A percentile compares a stretch with the other conserved stretches of the same genome.
phyloP scores from a whole-genome alignment of 2,797 vertebrate genomes.

The Macrochelys suwanniensis region DNA sequence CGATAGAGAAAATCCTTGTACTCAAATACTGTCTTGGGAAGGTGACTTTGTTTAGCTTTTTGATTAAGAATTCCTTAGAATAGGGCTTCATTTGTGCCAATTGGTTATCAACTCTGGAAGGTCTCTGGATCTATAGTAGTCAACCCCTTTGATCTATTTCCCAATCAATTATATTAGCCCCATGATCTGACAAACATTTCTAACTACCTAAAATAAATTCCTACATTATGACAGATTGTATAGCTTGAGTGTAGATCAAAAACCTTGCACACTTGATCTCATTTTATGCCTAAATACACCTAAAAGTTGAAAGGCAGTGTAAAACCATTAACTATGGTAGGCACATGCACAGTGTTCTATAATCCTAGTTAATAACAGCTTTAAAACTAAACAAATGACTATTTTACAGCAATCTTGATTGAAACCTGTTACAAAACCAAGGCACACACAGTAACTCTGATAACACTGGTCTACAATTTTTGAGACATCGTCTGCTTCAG shows the following conservation, averaged over 20 bases:
- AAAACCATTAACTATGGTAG: background rate
- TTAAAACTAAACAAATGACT: too few species aligned
- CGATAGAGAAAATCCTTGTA: background rate
- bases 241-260: background rate
- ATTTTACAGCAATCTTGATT: background rate
- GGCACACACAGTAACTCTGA: background rate
- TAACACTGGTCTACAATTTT: too few species aligned
- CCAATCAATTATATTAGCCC: background rate
- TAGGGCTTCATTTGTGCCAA: background rate
- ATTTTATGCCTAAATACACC: background rate
- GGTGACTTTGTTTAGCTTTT: background rate
- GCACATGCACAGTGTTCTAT: background rate
- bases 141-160: background rate
- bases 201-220: background rate
- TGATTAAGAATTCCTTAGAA: background rate
- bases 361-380: background rate
- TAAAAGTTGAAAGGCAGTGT: background rate
- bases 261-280: background rate
- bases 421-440: background rate
- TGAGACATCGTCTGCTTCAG: too few species aligned
- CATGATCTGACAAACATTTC: background rate
- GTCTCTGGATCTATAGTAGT: background rate
- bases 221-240: background rate
- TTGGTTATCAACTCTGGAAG: background rate
- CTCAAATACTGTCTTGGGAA: background rate